Conservation (phyloP, 1,140 invertebrate genomes). For the Dendrolimus kikuchii region DNA sequence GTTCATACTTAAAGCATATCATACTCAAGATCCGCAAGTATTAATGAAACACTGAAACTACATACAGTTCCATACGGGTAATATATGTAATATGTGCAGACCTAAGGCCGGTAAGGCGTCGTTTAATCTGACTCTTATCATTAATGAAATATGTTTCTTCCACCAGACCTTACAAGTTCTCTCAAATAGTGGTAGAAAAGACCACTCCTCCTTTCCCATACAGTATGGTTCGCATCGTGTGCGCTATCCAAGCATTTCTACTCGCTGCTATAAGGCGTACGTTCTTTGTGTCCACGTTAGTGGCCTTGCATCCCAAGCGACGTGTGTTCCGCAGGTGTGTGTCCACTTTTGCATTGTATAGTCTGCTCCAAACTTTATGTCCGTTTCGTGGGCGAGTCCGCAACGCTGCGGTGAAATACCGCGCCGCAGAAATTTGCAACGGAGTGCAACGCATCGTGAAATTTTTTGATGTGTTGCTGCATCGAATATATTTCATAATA, state of each 20-base stretch:
- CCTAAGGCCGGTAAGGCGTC: no score
- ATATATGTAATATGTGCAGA: no score
- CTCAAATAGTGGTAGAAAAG: constrained; percentile 41
- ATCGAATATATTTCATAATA: no score
- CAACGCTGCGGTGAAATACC: background rate
- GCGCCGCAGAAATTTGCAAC: no score
- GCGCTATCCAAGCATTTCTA: constrained; percentile 33
- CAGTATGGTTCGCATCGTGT: constrained; percentile 56
- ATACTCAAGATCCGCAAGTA: no score
- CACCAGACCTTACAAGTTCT: constrained; percentile 54
- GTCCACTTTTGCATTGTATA: background rate
- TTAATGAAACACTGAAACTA: no score
- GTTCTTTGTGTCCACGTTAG: constrained; percentile 25
- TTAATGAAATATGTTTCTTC: constrained; percentile 14
- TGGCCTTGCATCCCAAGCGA: constrained; percentile 25
- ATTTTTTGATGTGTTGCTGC: no score
- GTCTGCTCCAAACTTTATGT: no score
- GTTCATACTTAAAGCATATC: no score
- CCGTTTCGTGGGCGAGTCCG: background rate
- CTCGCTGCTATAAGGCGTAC: constrained; percentile 26
- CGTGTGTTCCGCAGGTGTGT: constrained; percentile 37
- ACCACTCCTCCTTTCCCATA: constrained; percentile 25
- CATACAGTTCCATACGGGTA: no score
- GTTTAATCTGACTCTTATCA: background rate
- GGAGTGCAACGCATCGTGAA: no score